Conservation (phyloP, 2,888 invertebrate species). For the Cecidostiba fungosa region DNA sequence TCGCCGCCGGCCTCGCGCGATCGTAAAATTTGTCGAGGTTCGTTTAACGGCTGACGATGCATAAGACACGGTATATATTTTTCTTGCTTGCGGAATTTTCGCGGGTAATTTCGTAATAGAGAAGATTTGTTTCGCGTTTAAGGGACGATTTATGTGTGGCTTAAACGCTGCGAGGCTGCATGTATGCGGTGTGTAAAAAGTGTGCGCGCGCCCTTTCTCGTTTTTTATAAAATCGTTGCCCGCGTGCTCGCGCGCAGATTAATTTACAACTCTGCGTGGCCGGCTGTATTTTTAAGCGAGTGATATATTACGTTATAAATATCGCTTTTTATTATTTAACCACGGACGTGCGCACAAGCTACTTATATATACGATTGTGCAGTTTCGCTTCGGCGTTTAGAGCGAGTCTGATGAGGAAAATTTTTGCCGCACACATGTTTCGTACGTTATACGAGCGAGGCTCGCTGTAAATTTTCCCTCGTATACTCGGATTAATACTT, state of each 20-base stretch:
- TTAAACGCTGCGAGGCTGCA: conserved; percentile 32
- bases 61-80: conserved; percentile 50
- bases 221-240: conserved; percentile 47
- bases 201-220: not conserved
- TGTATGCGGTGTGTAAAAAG: conserved; percentile 7
- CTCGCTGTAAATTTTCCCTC: not conserved
- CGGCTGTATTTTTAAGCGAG: conserved; percentile 28
- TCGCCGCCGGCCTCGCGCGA: conserved; percentile 15
- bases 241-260: conserved; percentile 30
- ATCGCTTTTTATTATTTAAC: conserved; percentile 44
- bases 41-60: conserved; percentile 59
- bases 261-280: conserved; percentile 46
- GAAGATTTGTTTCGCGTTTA: conserved; percentile 58
- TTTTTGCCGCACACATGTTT: not conserved
- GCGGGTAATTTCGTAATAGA: conserved; percentile 57
- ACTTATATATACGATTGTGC: conserved; percentile 16
- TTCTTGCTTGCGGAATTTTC: conserved; percentile 53
- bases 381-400: not conserved
- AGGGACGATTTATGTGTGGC: conserved; percentile 54
- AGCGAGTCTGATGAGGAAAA: conserved; percentile 11
- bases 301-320: conserved; percentile 57
- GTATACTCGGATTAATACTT: not conserved
- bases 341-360: conserved; percentile 31
- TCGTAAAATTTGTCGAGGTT: conserved; percentile 60
- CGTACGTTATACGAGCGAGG: not conserved